Percentiles rank a stretch among this genome's conserved stretches.
phyloP scores from a whole-genome alignment of 2,797 vertebrate genomes.

The Adrianichthys oophorus region DNA sequence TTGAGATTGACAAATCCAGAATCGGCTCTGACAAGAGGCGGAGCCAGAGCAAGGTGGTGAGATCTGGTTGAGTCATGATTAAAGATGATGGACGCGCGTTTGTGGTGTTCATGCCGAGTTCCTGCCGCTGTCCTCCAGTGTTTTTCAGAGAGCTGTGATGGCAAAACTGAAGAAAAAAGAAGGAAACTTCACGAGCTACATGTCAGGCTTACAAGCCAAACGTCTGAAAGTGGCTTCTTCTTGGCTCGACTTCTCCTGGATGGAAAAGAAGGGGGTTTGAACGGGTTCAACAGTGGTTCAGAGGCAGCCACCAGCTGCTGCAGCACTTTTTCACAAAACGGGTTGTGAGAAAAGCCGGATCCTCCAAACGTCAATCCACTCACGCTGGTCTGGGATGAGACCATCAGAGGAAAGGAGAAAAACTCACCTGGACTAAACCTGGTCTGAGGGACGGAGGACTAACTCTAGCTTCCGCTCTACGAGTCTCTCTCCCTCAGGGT shows the following conservation, averaged over 20 bases:
- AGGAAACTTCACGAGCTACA: slow-evolving; percentile 52
- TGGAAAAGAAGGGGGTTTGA: slow-evolving; percentile 11
- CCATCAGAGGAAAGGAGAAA: slow-evolving; percentile 6
- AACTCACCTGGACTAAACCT: slow-evolving; percentile 23
- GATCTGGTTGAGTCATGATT: slow-evolving; percentile 7
- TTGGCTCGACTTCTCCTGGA: slow-evolving; percentile 41
- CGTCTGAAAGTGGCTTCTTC: slow-evolving; percentile 51
- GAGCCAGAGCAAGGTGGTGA: slow-evolving; percentile 2
- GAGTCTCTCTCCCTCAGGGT: slow-evolving; percentile 12
- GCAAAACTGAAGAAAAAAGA: slow-evolving; percentile 15
- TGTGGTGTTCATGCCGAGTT: slow-evolving; percentile 39
- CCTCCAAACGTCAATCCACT: slow-evolving; percentile 5
- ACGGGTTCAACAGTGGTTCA: slow-evolving; percentile 11
- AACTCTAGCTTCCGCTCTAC: slow-evolving; percentile 39
- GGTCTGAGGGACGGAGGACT: slow-evolving; percentile 22
- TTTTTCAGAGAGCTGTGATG: slow-evolving; percentile 22
- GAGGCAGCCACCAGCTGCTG: slow-evolving; percentile 20
- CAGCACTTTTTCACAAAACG: slow-evolving; percentile 6
- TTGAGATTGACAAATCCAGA: slow-evolving; percentile 12
- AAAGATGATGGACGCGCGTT: background rate
- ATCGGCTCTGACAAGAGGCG: slow-evolving; percentile 16
- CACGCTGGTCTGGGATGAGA: slow-evolving; percentile 6
- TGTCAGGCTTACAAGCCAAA: slow-evolving; percentile 44
- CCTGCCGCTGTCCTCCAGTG: slow-evolving; percentile 55
- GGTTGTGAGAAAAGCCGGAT: background rate